phyloP scores from a whole-genome alignment of 2,113 vertebrate genomes.

The Sisor rabdophorus region DNA sequence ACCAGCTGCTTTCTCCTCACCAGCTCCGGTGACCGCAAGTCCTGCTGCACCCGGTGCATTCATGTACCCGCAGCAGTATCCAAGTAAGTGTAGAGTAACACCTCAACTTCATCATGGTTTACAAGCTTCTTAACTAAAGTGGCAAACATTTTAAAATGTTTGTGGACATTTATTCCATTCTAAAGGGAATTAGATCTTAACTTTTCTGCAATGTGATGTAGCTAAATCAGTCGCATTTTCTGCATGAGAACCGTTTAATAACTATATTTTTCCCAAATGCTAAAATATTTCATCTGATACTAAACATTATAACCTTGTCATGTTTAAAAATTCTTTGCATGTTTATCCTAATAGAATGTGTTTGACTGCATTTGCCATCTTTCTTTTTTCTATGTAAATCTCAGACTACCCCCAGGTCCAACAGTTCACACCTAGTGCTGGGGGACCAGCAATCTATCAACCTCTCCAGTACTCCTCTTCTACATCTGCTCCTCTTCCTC shows the following conservation, averaged over 20 bases:
- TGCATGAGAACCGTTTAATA: conserved; percentile 11
- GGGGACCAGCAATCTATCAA: conserved; percentile 78
- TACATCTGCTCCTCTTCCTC: conserved; percentile 64
- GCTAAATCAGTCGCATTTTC: not conserved
- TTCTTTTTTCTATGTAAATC: conserved; percentile 57
- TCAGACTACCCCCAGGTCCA: conserved; percentile 81
- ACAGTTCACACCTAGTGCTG: conserved; percentile 80
- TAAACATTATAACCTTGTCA: conserved; percentile 9
- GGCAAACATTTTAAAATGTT: conserved; percentile 42
- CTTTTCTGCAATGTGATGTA: not conserved
- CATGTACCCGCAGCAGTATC: conserved; percentile 76
- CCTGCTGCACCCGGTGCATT: conserved; percentile 65
- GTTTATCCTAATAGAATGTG: conserved; percentile 22
- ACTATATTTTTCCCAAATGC: not conserved
- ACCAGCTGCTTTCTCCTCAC: conserved; percentile 74
- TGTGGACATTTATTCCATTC: not conserved
- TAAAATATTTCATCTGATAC: not conserved
- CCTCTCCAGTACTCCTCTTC: conserved; percentile 75
- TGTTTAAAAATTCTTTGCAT: conserved; percentile 22
- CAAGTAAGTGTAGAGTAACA: conserved; percentile 74
- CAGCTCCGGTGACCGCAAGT: conserved; percentile 55
- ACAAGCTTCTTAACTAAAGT: not conserved
- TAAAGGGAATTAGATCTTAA: not conserved
- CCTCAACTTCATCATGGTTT: not conserved
- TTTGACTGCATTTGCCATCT: conserved; percentile 54